These are phyloP conservation scores for Drosophila persimilis DNA, from an alignment of 1,140 invertebrate species.

Conservation along the genomic window DNA sequence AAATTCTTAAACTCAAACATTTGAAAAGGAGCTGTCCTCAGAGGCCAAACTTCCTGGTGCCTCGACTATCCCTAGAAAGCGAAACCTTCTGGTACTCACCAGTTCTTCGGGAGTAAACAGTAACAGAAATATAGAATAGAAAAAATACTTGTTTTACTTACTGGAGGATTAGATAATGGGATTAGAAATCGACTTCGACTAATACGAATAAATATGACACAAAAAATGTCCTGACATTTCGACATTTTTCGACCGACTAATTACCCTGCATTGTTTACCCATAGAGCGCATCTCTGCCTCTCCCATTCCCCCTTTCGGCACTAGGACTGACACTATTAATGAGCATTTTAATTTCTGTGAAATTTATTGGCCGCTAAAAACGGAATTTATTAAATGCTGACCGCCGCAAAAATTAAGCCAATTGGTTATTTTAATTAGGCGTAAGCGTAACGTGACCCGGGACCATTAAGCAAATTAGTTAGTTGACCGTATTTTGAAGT, in stretches of 20 bases:
- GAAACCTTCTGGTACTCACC: too few relatives aligned
- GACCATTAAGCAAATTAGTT: conserved; percentile 57
- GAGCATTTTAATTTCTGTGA: conserved; percentile 32
- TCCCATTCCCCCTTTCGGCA: neutral
- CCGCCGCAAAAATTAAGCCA: conserved; percentile 65
- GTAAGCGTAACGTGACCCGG: conserved; percentile 39
- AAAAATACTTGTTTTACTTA: too few relatives aligned
- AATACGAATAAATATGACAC: too few relatives aligned
- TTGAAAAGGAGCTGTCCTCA: too few relatives aligned
- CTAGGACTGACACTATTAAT: conserved; percentile 17
- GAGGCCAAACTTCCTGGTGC: too few relatives aligned
- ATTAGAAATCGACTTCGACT: too few relatives aligned
- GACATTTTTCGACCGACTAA: conserved; percentile 22
- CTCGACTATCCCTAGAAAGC: too few relatives aligned
- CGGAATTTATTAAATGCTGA: conserved; percentile 63
- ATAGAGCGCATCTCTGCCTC: neutral
- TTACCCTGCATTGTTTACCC: conserved; percentile 11
- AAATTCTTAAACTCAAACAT: too few relatives aligned
- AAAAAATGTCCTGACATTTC: conserved; percentile 1
- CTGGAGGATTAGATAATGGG: too few relatives aligned
- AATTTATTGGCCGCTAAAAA: conserved; percentile 31
- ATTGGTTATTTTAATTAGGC: conserved; percentile 69
- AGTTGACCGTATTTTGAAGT: conserved; percentile 25
- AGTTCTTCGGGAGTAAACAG: too few relatives aligned
- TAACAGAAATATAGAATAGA: too few relatives aligned